Base-by-base conservation (phyloP, 2,797 vertebrate species). In the Sebastes cheni region DNA sequence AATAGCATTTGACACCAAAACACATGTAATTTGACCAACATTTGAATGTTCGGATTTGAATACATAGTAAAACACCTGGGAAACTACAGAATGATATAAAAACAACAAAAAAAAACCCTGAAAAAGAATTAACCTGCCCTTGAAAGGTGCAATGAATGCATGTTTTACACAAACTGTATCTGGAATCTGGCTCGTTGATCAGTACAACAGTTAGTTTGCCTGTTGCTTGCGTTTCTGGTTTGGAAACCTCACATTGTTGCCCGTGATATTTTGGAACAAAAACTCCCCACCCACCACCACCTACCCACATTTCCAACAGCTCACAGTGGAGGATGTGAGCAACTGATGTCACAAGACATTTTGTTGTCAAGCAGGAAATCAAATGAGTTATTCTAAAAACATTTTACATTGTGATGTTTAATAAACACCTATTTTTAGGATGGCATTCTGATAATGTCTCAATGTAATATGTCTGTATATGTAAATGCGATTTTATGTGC, bases 291-390 rank as follows among this genome's bases (percentile, higher is more conserved):
- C 66, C 66, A 55, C 71, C 42, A 29, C 62, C 67, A 79, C 74
- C 83, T 74, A 61, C 85, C 59, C 42, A 75, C 60, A 73, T 34
- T n/a, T 78, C 64, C 72, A 76, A 27, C 30, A 73, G 60, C 61
- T 75, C 39, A 46, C 69, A 60, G 20, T 20, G 36, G 64, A 81
- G 25, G 71, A 74, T 67, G 25, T 32, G 34, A 82, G 36, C 32
- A 64, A 16, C 52, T 32, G 27, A 52, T 68, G 59, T 75, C 79
- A 75, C 52, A 34, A 62, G 22, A 50, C 50, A 71, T 77, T 83
- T 72, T 81, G 32, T 65, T 72, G 13, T 29, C 16, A 30, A 67
- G 18, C 59, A 61, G 16, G 14, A 46, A 46, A 18, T 46, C 42
- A 46, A 46, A 46, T 46, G 42, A 46, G 14, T 46, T 46, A 46